phyloP scores from a whole-genome alignment of 2,888 invertebrate genomes.

The Noctua pronuba region DNA sequence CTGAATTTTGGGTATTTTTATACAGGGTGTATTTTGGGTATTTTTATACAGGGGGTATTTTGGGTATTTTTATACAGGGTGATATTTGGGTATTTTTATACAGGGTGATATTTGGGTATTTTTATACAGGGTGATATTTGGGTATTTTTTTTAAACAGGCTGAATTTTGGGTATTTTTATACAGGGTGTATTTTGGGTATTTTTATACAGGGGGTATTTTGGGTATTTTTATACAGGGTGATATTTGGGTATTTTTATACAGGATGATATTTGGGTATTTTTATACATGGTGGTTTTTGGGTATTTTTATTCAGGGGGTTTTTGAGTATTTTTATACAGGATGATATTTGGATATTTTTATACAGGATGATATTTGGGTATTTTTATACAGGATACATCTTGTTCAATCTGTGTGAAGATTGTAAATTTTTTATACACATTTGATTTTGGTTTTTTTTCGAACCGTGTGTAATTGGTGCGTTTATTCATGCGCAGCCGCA shows the following conservation, averaged over 20 bases:
- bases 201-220: not conserved
- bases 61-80: not conserved
- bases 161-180: not conserved
- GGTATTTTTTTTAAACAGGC: too few relatives aligned
- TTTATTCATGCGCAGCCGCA: constrained; percentile 62
- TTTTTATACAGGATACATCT: not conserved
- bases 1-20: not conserved
- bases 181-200: not conserved
- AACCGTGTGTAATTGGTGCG: not conserved
- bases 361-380: not conserved
- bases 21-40: not conserved
- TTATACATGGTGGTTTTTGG: not conserved
- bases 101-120: not conserved
- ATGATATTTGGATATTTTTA: not conserved
- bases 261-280: not conserved
- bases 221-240: too few relatives aligned
- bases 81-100: not conserved
- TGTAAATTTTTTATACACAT: not conserved
- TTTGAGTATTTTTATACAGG: not conserved
- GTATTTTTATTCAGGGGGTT: not conserved
- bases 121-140: not conserved
- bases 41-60: not conserved
- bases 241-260: not conserved
- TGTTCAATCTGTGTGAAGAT: not conserved
- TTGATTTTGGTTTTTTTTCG: not conserved